A percentile compares a stretch with the other conserved stretches of the same genome.
Conservation (phyloP, 2,113 vertebrate species). For the Pluvianellus socialis region DNA sequence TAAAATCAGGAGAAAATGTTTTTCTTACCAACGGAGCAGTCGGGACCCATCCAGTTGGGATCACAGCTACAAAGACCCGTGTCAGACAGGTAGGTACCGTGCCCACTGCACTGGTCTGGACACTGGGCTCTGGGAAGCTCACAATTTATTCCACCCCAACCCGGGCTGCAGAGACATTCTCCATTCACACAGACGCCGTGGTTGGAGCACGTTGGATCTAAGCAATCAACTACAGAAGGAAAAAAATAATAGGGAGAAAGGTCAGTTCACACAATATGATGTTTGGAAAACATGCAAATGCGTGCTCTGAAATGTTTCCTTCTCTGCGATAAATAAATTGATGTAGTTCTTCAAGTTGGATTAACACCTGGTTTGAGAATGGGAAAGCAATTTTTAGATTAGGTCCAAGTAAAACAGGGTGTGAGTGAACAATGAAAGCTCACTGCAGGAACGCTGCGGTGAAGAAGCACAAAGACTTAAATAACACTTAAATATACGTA, state of each 20-base stretch:
- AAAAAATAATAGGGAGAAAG: not conserved
- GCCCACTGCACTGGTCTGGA: constrained; percentile 96
- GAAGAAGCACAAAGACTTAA: not conserved
- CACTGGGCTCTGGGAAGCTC: constrained; percentile 93
- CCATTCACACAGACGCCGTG: constrained; percentile 95
- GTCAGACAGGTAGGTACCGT: constrained; percentile 93
- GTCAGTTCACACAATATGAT: not conserved
- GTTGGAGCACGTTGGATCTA: constrained; percentile 94
- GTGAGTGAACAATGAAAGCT: not conserved
- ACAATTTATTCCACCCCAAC: constrained; percentile 94
- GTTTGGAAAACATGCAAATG: not conserved
- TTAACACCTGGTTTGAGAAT: not conserved
- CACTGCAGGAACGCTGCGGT: not conserved
- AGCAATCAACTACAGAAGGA: constrained; percentile 85
- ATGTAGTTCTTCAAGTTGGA: not conserved
- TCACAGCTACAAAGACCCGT: constrained; percentile 95
- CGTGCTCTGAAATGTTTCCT: not conserved
- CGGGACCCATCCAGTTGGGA: constrained; percentile 97
- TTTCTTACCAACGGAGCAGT: constrained; percentile 94
- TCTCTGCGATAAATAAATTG: not conserved
- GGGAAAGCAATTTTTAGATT: not conserved
- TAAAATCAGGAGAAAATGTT: not conserved
- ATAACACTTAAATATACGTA: not conserved
- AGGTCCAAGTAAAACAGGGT: not conserved
- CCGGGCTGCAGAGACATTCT: constrained; percentile 95